Conservation (phyloP, 2,113 vertebrate genomes). For the Lepus europaeus region DNA sequence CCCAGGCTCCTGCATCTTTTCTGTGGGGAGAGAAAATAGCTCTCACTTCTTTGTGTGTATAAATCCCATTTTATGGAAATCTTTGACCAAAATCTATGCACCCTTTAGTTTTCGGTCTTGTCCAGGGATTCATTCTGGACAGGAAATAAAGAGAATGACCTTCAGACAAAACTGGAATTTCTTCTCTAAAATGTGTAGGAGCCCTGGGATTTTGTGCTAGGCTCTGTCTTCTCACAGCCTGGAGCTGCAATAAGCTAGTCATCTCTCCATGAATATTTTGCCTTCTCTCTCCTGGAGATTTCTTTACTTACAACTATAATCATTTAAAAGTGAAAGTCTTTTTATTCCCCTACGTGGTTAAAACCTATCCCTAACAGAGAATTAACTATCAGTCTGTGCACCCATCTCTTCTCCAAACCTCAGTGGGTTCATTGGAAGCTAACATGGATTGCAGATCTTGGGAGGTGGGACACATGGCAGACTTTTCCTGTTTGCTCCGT, state of each 20-base stretch:
- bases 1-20: not conserved
- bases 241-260: not conserved
- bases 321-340: not conserved
- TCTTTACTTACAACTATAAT: slow-evolving; percentile 11
- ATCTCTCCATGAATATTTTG: slow-evolving; percentile 15
- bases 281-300: not conserved
- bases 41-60: not conserved
- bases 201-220: not conserved
- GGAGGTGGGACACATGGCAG: slow-evolving; percentile 34
- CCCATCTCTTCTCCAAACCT: slow-evolving; percentile 18
- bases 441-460: slow-evolving; percentile 35
- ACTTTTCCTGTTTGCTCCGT: slow-evolving; percentile 17
- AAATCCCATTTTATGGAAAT: slow-evolving; percentile 9
- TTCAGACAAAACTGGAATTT: slow-evolving; percentile 35
- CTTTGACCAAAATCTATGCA: not conserved
- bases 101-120: not conserved
- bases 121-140: not conserved
- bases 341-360: not conserved
- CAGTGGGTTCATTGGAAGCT: slow-evolving; percentile 53
- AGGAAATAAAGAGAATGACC: not conserved
- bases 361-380: not conserved
- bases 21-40: not conserved
- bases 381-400: not conserved
- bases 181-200: not conserved
- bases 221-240: not conserved